Evolutionary conservation across 2,888 invertebrate genomes (phyloP).

Genomic region (Agrochola circellaris): DNA sequence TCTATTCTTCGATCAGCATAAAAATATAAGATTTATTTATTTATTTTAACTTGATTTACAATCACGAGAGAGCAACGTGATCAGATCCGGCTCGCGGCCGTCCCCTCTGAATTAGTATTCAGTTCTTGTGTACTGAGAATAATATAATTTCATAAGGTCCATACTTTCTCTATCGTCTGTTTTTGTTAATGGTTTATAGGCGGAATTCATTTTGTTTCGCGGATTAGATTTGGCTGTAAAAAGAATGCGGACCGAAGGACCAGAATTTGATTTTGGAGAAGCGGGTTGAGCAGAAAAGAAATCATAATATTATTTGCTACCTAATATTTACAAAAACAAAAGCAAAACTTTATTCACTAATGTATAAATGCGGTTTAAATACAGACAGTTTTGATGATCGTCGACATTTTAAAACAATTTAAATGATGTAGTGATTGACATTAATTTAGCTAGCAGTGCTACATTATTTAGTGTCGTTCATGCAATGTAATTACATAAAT

Average conservation of each 20-base stretch:
- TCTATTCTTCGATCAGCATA: conserved; percentile 52
- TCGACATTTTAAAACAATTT: conserved; percentile 20
- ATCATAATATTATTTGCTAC: no score
- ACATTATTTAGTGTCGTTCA: conserved; percentile 33
- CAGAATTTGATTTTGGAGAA: conserved; percentile 7
- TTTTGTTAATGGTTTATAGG: conserved; percentile 49
- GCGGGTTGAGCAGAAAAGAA: not conserved
- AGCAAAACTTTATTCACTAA: not conserved
- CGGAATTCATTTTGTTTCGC: conserved; percentile 46
- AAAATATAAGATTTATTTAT: conserved; percentile 58
- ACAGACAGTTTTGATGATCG: conserved; percentile 1
- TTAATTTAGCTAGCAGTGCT: conserved; percentile 41
- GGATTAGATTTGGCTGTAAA: conserved; percentile 30
- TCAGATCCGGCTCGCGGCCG: conserved; percentile 34
- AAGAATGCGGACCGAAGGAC: not conserved
- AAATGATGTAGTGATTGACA: conserved; percentile 43
- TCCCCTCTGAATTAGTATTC: conserved; percentile 60
- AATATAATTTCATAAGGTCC: conserved; percentile 63
- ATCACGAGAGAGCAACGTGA: conserved; percentile 60
- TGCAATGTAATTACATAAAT: conserved; percentile 44
- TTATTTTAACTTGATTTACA: conserved; percentile 65
- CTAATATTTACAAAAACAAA: no score
- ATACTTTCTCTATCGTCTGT: conserved; percentile 64
- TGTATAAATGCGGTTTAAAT: not conserved
- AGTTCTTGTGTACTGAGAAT: conserved; percentile 48